Conservation (phyloP, 2,113 vertebrate genomes). For the Spilogale gracilis region DNA sequence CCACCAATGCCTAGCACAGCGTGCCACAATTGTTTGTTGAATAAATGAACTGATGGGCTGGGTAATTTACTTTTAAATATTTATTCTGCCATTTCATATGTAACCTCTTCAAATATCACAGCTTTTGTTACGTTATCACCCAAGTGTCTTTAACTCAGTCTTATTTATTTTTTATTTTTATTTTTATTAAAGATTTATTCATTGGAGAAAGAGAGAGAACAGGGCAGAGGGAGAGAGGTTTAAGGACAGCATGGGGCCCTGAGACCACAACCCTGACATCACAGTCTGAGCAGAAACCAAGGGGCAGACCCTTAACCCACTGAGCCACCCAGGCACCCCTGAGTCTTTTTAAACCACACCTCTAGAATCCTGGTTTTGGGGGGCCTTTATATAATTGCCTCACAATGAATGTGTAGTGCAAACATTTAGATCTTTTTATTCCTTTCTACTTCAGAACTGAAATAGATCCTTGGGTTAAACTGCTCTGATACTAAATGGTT, state of each 20-base stretch:
- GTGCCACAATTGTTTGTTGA: neutral
- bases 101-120: neutral
- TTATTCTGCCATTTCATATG: slow-evolving; percentile 41
- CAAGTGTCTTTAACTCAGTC: slow-evolving; percentile 4
- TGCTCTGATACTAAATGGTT: neutral
- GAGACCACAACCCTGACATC: neutral
- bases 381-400: neutral
- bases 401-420: neutral
- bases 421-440: slow-evolving; percentile 19
- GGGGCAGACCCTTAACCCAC: neutral
- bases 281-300: neutral
- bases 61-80: neutral
- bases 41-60: neutral
- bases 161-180: neutral
- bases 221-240: neutral
- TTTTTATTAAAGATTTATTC: neutral
- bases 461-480: neutral
- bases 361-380: neutral
- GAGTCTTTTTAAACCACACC: neutral
- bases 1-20: neutral
- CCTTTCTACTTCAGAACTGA: neutral
- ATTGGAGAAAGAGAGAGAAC: neutral
- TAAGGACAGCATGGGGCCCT: neutral
- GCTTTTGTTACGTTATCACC: neutral
- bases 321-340: neutral